phyloP scores from a whole-genome alignment of 2,113 vertebrate genomes.

The Amphilophus citrinellus region DNA sequence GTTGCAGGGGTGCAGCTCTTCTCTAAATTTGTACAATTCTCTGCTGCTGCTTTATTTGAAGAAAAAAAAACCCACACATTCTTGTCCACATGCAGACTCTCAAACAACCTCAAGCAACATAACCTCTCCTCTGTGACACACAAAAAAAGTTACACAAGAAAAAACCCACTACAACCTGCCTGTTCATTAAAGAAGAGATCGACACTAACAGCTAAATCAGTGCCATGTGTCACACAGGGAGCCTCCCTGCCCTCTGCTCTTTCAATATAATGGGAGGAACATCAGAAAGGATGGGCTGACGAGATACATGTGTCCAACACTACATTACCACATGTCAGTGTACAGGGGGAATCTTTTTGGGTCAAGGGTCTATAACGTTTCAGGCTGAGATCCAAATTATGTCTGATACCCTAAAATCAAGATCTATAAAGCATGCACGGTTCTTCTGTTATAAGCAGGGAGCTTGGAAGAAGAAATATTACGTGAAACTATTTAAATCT shows the following conservation, averaged over 20 bases:
- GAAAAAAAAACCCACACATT: slow-evolving; percentile 9
- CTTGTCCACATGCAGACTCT: slow-evolving; percentile 37
- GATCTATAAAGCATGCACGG: not conserved
- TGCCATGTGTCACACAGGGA: slow-evolving; percentile 59
- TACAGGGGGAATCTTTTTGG: slow-evolving; percentile 35
- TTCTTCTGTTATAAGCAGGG: not conserved
- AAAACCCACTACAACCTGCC: slow-evolving; percentile 31
- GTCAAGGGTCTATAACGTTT: slow-evolving; percentile 45
- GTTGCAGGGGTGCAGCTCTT: not conserved
- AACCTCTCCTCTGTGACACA: slow-evolving; percentile 27
- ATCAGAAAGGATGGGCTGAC: slow-evolving; percentile 69
- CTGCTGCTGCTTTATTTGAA: slow-evolving; percentile 15
- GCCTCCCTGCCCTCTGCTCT: slow-evolving; percentile 62
- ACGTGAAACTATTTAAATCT: not conserved
- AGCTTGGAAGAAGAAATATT: not conserved
- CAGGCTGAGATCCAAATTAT: slow-evolving; percentile 35
- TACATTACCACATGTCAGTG: slow-evolving; percentile 53
- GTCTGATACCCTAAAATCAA: slow-evolving; percentile 19
- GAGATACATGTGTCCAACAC: slow-evolving; percentile 66
- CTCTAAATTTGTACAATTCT: slow-evolving; percentile 3
- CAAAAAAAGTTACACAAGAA: slow-evolving; percentile 11
- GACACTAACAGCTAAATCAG: slow-evolving; percentile 65
- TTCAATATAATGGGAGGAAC: slow-evolving; percentile 68
- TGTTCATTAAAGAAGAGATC: slow-evolving; percentile 59
- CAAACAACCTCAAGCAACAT: slow-evolving; percentile 41